Evolutionary conservation across 2,113 vertebrate species (phyloP).

Genomic region (Gasterosteus nipponicus): DNA sequence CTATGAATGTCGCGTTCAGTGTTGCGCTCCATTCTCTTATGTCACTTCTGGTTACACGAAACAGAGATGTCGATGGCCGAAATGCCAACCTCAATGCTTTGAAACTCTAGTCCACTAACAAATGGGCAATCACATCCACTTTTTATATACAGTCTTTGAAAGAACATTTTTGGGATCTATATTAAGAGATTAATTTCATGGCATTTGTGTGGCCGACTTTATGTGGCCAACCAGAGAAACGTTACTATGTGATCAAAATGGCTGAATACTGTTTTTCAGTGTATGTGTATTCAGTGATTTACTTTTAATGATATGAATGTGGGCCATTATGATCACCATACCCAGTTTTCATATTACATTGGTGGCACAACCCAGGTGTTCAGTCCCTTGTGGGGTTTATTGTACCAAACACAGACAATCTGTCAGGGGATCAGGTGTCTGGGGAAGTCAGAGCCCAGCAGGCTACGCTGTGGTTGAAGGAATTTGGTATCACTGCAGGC

Average conservation of each 20-base stretch:
- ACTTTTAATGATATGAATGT: slow-evolving; percentile 22
- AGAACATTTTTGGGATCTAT: background rate
- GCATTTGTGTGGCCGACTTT: background rate
- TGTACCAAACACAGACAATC: slow-evolving; percentile 32
- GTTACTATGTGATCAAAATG: background rate
- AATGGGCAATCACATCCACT: no score
- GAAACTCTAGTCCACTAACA: no score
- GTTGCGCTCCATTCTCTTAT: no score
- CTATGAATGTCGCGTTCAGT: no score
- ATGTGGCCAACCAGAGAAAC: background rate
- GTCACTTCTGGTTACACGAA: no score
- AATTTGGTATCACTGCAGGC: slow-evolving; percentile 9
- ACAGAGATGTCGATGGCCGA: no score
- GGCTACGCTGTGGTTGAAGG: slow-evolving; percentile 13
- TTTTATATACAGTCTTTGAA: no score
- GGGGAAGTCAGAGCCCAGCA: background rate
- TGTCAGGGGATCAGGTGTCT: slow-evolving; percentile 35
- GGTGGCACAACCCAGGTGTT: slow-evolving; percentile 21
- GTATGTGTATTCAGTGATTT: background rate
- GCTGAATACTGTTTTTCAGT: slow-evolving; percentile 1
- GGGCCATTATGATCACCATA: slow-evolving; percentile 1
- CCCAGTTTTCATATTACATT: slow-evolving; percentile 18
- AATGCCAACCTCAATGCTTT: no score
- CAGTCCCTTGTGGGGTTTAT: background rate
- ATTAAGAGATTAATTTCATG: background rate